Evolutionary conservation across 1,140 invertebrate genomes (phyloP), one percentile per base, ranked within the genome.

Genomic region (Lerema accius): DNA sequence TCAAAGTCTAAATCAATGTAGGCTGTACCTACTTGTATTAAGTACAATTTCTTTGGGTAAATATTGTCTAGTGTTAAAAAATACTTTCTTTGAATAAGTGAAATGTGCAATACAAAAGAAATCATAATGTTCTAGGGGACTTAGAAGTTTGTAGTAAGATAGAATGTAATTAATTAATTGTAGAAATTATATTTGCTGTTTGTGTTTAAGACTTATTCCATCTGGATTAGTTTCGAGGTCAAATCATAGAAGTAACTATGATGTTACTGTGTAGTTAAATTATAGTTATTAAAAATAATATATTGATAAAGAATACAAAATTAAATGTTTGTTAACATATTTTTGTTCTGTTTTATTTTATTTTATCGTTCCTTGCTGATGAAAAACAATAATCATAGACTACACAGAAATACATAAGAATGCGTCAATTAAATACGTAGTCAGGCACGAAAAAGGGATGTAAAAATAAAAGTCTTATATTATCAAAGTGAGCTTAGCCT

Each of bases 261-360:
- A 70, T 58, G 70, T 76, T 73, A 86, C 67, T 78, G 76, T 67
- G 78, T 88, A 90, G 88, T 80, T 86, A 87, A 88, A 87, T 81
- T 80, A 86, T 82, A 87, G 76, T 85, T 81, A 87, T 82, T 82
- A 87, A 80, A 87, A 82, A 87, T 90, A 90, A 89, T 90, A 90
- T 90, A 90, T 90, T 86, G 79, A 80, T 90, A 82, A 90, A 82
- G 71, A 83, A 80, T 83, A 80, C 53, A 80, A 84, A 87, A 90
- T 85, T 90, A 90, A 90, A 90, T 89, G 87, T 90, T 90, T 88
- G 87, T 90, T 88, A 87, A 90, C 78, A 85, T 77, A 81, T 39
- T 65, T 32, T 65, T 45, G 6, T 63, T 66, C 73, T 72, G 68
- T 75, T 81, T 79, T 69, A 72, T 76, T 75, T 61, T 39, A 15